Conservation (phyloP, 2,797 vertebrate species). For the Liasis olivaceus region DNA sequence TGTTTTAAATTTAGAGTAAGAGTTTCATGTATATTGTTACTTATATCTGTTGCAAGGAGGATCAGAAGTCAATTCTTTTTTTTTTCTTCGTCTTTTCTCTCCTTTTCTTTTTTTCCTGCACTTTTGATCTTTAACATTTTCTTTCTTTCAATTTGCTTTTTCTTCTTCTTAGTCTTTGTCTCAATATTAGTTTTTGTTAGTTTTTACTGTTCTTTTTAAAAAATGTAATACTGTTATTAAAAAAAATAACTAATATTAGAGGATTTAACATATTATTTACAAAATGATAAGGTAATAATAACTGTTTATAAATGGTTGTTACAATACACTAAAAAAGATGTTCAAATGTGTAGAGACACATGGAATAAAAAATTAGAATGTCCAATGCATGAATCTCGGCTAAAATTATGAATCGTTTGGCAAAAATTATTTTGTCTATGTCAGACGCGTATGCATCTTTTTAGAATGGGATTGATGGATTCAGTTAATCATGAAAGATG, state of each 20-base stretch:
- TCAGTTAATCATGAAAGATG: background rate
- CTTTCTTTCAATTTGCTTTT: too few species aligned
- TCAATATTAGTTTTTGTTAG: too few species aligned
- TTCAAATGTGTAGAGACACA: background rate
- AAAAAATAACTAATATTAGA: background rate
- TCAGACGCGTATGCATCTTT: background rate
- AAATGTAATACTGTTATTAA: too few species aligned
- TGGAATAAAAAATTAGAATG: background rate
- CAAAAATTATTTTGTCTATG: background rate
- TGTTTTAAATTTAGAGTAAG: too few species aligned
- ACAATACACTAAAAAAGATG: background rate
- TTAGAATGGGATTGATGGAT: background rate
- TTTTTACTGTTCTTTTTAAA: too few species aligned
- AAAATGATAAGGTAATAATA: background rate
- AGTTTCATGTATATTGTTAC: too few species aligned
- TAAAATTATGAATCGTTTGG: background rate
- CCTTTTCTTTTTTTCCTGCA: too few species aligned
- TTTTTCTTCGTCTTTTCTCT: too few species aligned
- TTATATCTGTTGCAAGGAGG: too few species aligned
- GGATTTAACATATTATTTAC: background rate
- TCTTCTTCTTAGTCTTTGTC: too few species aligned
- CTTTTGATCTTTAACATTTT: too few species aligned
- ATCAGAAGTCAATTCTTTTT: too few species aligned
- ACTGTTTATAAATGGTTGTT: background rate
- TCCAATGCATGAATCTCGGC: background rate